Conservation (phyloP, 2,113 vertebrate species). For the Mus pahari region DNA sequence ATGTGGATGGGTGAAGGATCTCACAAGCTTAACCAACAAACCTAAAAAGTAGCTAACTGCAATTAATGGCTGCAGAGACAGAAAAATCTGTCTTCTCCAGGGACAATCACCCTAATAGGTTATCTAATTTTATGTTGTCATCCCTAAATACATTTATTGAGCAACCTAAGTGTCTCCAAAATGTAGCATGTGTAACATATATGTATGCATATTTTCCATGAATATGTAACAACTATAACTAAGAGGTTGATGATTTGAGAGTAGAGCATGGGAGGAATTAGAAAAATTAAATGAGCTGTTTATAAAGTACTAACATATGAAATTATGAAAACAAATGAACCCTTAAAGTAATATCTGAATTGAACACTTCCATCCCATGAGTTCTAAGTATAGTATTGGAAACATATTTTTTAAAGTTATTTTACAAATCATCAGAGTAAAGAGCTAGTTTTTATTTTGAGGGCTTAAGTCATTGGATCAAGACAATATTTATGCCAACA, state of each 20-base stretch:
- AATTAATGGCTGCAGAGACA: not conserved
- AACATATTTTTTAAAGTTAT: constrained; percentile 6
- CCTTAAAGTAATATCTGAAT: not conserved
- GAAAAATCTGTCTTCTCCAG: not conserved
- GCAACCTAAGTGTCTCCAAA: not conserved
- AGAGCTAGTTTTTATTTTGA: not conserved
- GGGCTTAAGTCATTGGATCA: not conserved
- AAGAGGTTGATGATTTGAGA: not conserved
- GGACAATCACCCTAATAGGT: not conserved
- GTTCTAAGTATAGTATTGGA: not conserved
- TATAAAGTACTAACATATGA: not conserved
- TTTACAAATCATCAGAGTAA: constrained; percentile 20
- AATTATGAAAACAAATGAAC: not conserved
- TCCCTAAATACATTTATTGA: not conserved
- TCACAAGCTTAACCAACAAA: not conserved
- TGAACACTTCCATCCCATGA: not conserved
- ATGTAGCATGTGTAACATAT: not conserved
- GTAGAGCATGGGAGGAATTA: not conserved
- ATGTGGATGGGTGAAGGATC: not conserved
- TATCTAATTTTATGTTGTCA: not conserved
- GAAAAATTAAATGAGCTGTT: not conserved
- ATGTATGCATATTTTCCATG: not conserved
- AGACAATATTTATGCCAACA: constrained; percentile 52
- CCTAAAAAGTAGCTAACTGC: not conserved
- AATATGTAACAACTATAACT: not conserved